phyloP scores from a whole-genome alignment of 2,113 vertebrate genomes.

The Vulpes ferrilata region DNA sequence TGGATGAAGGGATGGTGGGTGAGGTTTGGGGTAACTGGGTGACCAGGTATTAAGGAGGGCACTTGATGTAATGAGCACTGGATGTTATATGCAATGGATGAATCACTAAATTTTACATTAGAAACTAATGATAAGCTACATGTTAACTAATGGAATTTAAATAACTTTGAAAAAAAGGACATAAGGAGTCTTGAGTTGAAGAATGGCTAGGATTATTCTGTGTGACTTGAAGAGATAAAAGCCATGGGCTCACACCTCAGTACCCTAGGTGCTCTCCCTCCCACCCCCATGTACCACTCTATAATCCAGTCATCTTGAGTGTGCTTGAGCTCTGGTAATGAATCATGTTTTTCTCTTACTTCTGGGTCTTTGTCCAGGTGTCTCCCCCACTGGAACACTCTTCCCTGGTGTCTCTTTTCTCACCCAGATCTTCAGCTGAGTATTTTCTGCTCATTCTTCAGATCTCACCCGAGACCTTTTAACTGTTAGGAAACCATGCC shows the following conservation, averaged over 20 bases:
- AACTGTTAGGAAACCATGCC: neutral
- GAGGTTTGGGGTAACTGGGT: too few species aligned
- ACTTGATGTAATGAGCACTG: too few species aligned
- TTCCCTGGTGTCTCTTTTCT: neutral
- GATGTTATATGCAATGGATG: too few species aligned
- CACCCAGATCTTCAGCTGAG: neutral
- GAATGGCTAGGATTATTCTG: neutral
- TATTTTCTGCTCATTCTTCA: neutral
- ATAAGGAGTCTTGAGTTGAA: neutral
- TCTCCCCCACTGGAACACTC: neutral
- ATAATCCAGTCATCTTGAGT: neutral
- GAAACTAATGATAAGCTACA: too few species aligned
- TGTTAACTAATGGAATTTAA: too few species aligned
- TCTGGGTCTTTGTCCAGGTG: neutral
- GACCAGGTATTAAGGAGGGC: too few species aligned
- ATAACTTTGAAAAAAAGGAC: neutral
- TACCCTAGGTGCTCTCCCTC: neutral
- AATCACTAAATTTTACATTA: too few species aligned
- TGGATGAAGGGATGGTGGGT: too few species aligned
- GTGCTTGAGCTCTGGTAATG: neutral
- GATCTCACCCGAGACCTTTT: neutral
- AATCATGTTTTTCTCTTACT: neutral
- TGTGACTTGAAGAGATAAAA: neutral
- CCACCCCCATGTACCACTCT: rapidly evolving
- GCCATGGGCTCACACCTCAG: neutral